These are phyloP conservation scores for Heterochromis multidens DNA, from an alignment of 2,113 vertebrate genomes.

Conservation along the genomic window DNA sequence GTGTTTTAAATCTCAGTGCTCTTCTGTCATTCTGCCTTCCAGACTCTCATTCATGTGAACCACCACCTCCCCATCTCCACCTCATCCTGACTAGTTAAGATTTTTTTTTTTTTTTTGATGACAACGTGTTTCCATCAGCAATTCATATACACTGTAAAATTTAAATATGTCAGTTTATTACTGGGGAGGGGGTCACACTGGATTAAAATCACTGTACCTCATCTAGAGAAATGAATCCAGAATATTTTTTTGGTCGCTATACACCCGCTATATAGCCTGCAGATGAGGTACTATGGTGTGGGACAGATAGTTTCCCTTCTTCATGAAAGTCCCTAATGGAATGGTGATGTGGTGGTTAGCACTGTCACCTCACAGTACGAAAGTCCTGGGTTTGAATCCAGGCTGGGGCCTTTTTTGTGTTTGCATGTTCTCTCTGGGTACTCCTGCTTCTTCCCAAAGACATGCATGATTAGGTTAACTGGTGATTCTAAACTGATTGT, in stretches of 20 bases:
- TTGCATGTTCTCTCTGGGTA: background rate
- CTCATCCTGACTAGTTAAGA: fast-evolving
- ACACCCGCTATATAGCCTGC: too few species aligned
- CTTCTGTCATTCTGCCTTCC: background rate
- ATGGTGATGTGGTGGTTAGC: background rate
- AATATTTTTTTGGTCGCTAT: too few species aligned
- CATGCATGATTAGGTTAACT: background rate
- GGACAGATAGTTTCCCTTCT: background rate
- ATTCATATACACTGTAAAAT: too few species aligned
- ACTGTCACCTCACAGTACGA: background rate
- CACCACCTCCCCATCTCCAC: background rate
- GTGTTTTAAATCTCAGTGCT: background rate
- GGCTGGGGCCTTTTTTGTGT: background rate
- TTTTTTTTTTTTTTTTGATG: too few species aligned
- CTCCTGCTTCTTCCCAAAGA: background rate
- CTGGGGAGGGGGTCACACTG: too few species aligned
- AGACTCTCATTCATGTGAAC: background rate
- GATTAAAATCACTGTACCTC: too few species aligned
- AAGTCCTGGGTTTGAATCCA: background rate
- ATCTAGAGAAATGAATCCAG: too few species aligned
- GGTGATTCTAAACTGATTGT: background rate
- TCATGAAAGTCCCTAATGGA: background rate
- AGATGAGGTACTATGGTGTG: background rate
- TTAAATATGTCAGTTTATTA: too few species aligned
- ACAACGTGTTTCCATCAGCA: too few species aligned